phyloP scores from a whole-genome alignment of 2,797 vertebrate genomes.

The Clarias platycephalus region DNA sequence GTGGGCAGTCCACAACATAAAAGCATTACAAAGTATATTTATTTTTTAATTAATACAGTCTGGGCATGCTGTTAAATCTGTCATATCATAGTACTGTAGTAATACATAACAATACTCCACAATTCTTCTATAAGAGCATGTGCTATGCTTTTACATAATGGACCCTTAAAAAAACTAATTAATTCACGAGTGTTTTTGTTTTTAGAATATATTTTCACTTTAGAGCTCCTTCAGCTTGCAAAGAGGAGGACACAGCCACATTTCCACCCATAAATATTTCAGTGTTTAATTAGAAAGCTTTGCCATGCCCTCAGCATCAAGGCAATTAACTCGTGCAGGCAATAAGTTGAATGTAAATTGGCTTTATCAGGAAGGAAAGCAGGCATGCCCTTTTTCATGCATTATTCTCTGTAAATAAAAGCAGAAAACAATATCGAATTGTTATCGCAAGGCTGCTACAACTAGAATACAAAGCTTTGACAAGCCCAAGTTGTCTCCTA shows the following conservation, averaged over 20 bases:
- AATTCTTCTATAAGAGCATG: background rate
- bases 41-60: background rate
- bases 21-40: background rate
- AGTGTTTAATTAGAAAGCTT: slow-evolving; percentile 73
- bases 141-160: background rate
- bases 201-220: background rate
- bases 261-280: slow-evolving; percentile 74
- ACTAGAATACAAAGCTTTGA: slow-evolving; percentile 21
- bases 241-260: slow-evolving; percentile 64
- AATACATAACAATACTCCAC: background rate
- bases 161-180: background rate
- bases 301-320: slow-evolving; percentile 61
- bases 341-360: slow-evolving; percentile 72
- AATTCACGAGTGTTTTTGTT: background rate
- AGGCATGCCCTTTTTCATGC: slow-evolving; percentile 22
- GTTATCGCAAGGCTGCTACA: slow-evolving; percentile 36
- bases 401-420: slow-evolving; percentile 28
- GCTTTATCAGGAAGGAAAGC: slow-evolving; percentile 38
- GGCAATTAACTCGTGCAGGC: slow-evolving; percentile 59
- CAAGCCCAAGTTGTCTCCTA: slow-evolving; percentile 14
- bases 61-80: background rate
- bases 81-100: too few species aligned
- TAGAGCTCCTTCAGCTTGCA: slow-evolving; percentile 46
- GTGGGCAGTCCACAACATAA: background rate
- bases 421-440: slow-evolving; percentile 34